Evolutionary conservation across 2,113 vertebrate species (phyloP).

Genomic region (Tenrec ecaudatus): DNA sequence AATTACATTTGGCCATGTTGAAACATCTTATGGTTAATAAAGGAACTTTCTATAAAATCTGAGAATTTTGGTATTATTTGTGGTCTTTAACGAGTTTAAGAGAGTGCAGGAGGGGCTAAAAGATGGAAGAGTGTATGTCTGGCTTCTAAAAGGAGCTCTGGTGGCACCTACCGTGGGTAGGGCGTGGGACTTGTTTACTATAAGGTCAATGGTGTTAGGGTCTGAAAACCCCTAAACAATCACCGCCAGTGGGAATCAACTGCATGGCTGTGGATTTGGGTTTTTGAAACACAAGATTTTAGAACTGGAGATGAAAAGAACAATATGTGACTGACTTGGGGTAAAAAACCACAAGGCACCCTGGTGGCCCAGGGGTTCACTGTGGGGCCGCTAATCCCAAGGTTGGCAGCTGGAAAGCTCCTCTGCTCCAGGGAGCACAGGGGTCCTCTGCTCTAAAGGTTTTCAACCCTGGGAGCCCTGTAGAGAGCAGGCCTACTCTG

Average conservation of each 20-base stretch:
- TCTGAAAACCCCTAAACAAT: no score
- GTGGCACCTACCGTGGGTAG: no score
- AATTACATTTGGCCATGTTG: slow-evolving; percentile 32
- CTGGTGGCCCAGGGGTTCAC: no score
- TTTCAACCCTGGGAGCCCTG: no score
- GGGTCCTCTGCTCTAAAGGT: no score
- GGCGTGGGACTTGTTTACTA: no score
- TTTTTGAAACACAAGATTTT: slow-evolving; percentile 58
- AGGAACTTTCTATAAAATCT: slow-evolving; percentile 16
- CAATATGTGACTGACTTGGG: slow-evolving; percentile 24
- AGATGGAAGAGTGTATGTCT: neutral
- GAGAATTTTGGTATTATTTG: slow-evolving; percentile 51
- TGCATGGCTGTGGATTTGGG: no score
- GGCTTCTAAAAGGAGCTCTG: slow-evolving; percentile 28
- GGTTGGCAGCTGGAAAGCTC: no score
- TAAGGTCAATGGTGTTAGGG: no score
- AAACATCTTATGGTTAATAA: slow-evolving; percentile 28
- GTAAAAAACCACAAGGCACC: neutral
- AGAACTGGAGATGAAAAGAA: slow-evolving; percentile 40
- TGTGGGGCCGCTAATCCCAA: no score
- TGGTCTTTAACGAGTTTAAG: slow-evolving; percentile 54
- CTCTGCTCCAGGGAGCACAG: no score
- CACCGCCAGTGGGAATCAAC: neutral
- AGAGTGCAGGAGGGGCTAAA: slow-evolving; percentile 14
- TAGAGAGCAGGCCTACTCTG: no score